Conservation (phyloP, 2,888 invertebrate genomes). For the Callinectes sapidus region DNA sequence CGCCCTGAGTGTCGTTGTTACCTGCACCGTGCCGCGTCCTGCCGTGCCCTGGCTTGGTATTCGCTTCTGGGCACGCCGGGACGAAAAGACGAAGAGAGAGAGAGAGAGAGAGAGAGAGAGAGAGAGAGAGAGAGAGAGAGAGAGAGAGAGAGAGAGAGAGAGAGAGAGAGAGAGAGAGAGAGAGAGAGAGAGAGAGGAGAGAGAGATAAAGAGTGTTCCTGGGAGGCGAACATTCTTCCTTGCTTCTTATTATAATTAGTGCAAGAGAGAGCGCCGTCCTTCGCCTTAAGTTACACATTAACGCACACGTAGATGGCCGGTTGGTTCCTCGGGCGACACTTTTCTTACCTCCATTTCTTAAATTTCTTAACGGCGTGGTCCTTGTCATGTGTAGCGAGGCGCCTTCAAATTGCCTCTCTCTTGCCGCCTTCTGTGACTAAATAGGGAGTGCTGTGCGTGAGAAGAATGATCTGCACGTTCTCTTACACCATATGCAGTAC, state of each 20-base stretch:
- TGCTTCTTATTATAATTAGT: slow-evolving; percentile 7
- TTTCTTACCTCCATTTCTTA: neutral
- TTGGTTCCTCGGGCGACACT: neutral
- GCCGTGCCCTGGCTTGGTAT: neutral
- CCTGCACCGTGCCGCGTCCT: neutral
- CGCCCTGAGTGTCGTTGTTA: too few species aligned
- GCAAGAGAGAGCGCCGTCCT: neutral
- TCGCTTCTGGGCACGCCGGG: neutral
- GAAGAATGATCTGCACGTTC: neutral
- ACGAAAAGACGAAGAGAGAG: too few species aligned
- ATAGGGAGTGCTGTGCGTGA: neutral
- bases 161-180: too few species aligned
- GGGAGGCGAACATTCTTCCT: neutral
- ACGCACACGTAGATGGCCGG: neutral
- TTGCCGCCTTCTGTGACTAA: neutral
- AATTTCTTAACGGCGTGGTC: neutral
- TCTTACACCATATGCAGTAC: neutral
- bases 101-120: too few species aligned
- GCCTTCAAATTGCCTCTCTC: neutral
- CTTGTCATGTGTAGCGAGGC: neutral
- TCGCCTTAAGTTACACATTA: slow-evolving; percentile 1
- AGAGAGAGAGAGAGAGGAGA: too few species aligned
- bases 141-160: too few species aligned
- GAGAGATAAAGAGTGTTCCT: neutral
- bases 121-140: too few species aligned